Conservation (phyloP, 2,797 vertebrate genomes). For the Muscicapa striata region DNA sequence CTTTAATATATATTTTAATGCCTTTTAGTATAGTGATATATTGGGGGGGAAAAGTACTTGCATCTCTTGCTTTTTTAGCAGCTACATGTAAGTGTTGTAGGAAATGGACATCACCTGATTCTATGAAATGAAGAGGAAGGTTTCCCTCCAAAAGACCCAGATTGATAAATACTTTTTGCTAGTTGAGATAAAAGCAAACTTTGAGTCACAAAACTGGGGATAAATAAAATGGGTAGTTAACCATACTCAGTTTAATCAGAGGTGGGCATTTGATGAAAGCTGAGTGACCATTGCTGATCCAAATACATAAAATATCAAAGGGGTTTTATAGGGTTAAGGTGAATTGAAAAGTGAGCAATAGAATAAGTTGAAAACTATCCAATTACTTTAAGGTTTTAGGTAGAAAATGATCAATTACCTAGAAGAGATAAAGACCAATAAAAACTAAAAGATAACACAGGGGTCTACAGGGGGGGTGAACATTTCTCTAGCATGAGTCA, state of each 20-base stretch:
- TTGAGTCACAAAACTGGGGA: neutral
- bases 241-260: neutral
- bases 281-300: neutral
- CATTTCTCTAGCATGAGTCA: too few species aligned
- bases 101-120: neutral
- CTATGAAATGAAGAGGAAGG: fast-evolving
- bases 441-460: too few species aligned
- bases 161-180: neutral
- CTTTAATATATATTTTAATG: neutral
- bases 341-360: too few species aligned
- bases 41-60: neutral
- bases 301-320: too few species aligned
- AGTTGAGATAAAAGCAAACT: neutral
- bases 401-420: too few species aligned
- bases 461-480: too few species aligned
- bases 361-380: too few species aligned
- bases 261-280: neutral
- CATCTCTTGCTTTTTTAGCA: neutral
- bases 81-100: neutral
- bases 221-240: neutral
- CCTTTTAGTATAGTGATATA: neutral
- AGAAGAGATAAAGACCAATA: too few species aligned
- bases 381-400: too few species aligned
- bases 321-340: too few species aligned
- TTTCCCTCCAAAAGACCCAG: neutral